These are phyloP conservation scores for Macrotus californicus DNA, from an alignment of 2,113 vertebrate species.

Conservation along the genomic window DNA sequence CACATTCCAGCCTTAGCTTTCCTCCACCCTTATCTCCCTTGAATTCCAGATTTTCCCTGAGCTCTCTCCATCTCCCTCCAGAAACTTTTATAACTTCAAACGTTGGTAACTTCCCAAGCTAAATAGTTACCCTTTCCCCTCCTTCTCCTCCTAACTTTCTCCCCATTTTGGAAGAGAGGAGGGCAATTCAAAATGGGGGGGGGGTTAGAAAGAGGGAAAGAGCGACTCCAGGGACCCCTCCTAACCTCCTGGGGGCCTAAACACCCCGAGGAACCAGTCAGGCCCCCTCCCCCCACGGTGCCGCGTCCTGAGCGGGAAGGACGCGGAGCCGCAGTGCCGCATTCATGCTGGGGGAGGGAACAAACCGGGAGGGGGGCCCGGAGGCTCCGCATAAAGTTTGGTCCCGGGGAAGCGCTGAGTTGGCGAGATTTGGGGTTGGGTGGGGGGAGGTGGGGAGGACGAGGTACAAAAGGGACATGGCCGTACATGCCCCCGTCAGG, in stretches of 20 bases:
- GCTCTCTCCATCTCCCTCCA: background rate
- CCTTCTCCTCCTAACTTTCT: slow-evolving; percentile 11
- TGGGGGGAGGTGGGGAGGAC: background rate
- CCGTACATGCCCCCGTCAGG: background rate
- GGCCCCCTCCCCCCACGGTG: slow-evolving; percentile 30
- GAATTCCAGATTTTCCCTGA: background rate
- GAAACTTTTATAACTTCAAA: slow-evolving; percentile 27
- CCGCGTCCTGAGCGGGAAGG: slow-evolving; percentile 54
- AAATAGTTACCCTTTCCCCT: background rate
- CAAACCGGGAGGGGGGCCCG: background rate
- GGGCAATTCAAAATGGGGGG: background rate
- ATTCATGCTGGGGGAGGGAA: slow-evolving; percentile 32
- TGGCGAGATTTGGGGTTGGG: slow-evolving; percentile 41
- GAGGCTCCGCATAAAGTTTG: slow-evolving; percentile 56
- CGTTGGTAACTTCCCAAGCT: slow-evolving; percentile 11
- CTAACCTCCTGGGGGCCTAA: background rate
- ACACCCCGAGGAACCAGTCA: background rate
- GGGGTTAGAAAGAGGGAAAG: background rate
- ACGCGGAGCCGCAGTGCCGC: slow-evolving; percentile 67
- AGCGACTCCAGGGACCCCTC: background rate
- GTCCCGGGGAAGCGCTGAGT: slow-evolving; percentile 52
- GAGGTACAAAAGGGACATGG: slow-evolving; percentile 13
- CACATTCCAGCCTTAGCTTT: background rate
- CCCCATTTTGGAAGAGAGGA: background rate
- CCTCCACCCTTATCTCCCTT: background rate